Evolutionary conservation across 1,140 invertebrate species (phyloP), one percentile per base, ranked within the genome.

Genomic region (Venustaconcha ellipsiformis): DNA sequence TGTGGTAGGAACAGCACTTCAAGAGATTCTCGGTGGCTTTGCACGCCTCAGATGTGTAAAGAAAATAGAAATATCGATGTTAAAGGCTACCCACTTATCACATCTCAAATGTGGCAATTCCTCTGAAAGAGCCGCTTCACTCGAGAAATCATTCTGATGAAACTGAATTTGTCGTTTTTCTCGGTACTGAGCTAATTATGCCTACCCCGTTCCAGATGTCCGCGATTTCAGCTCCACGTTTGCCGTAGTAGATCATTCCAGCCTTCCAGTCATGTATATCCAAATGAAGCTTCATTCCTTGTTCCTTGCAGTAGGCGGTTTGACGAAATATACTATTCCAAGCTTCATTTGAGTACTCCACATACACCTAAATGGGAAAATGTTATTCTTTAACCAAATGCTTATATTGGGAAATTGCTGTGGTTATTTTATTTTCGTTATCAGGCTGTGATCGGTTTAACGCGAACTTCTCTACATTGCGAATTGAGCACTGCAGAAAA

Each of bases 241-340:
- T 78, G 67, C 82, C 82, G 65, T 84, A 84, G 62, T 80, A 86
- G 63, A 77, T 79, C 68, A 81, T 66, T 13, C 83, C 83, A 12
- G 83, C 82, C 62, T 76, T 83, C 62, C 72, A 82, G 17, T 48
- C 57, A n/a, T 78, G 69, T 12, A 68, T 37, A 30, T 79, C 80
- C 0, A 84, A 72, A 18, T 73, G 62, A 3, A 82, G 70, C 57
- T 70, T 63, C 60, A 69, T 65, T 0, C 84, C 84, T 63, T 80
- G 63, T 65, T 86, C 81, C 56, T 74, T 60, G 3, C 74, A 78
- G 60, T 84, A 83, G 30, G 68, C 60, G 2, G 74, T 81, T 67
- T 84, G 83, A 26, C 82, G 57, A 65, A 86, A 86, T 67, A 86
- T 83, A 26, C 82, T 80, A 74, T 86, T 86, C 84, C 84, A 86